phyloP scores from a whole-genome alignment of 2,113 vertebrate species.

The Triplophysa tibetana region DNA sequence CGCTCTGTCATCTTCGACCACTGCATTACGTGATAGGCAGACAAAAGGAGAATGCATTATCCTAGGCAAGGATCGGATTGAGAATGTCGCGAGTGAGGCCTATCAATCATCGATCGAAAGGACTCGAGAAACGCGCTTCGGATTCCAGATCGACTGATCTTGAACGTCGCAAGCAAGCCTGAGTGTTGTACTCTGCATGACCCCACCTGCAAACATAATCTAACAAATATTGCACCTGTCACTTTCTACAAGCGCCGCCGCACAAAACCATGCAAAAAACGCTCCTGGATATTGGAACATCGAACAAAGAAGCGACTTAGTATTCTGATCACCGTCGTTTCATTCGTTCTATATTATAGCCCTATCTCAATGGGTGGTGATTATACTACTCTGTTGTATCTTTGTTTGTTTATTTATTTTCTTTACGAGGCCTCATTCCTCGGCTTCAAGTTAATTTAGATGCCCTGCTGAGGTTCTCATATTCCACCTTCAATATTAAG shows the following conservation, averaged over 20 bases:
- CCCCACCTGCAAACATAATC: constrained; percentile 32
- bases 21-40: constrained; percentile 51
- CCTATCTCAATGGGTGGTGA: constrained; percentile 9
- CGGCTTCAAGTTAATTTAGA: constrained; percentile 25
- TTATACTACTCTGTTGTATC: constrained; percentile 64
- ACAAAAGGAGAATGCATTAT: constrained; percentile 50
- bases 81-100: constrained; percentile 34
- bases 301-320: constrained; percentile 16
- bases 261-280: neutral
- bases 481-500: constrained; percentile 30
- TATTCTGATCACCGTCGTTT: constrained; percentile 32
- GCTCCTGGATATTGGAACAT: neutral
- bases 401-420: constrained; percentile 50
- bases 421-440: constrained; percentile 48
- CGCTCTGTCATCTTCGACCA: constrained; percentile 42
- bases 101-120: constrained; percentile 42
- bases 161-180: constrained; percentile 11
- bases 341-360: constrained; percentile 25
- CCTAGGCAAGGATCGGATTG: constrained; percentile 36
- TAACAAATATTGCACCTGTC: constrained; percentile 31
- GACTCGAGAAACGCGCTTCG: neutral
- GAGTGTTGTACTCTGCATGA: constrained; percentile 22
- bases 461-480: neutral
- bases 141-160: constrained; percentile 31
- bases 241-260: neutral